Evolutionary conservation across 2,888 invertebrate species (phyloP).

Genomic region (Nemurella pictetii): DNA sequence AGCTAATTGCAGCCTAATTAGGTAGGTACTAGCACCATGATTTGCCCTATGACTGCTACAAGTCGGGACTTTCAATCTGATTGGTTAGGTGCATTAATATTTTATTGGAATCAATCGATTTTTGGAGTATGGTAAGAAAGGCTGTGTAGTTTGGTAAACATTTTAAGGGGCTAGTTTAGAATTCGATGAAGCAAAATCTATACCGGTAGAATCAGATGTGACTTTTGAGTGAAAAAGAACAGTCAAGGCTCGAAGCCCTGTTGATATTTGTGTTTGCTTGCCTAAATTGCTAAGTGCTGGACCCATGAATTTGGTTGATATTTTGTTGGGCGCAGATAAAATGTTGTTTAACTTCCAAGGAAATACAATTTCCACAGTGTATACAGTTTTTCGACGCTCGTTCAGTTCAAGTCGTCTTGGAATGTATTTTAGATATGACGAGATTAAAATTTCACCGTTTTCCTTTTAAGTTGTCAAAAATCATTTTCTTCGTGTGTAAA

Average conservation of each 20-base stretch:
- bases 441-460: not conserved
- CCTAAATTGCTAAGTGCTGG: not conserved
- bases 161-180: not conserved
- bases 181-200: not conserved
- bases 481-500: not conserved
- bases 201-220: not conserved
- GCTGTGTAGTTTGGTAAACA: not conserved
- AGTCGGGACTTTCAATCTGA: not conserved
- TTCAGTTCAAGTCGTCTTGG: no score
- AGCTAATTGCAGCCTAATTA: not conserved
- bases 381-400: not conserved
- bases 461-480: not conserved
- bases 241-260: not conserved
- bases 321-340: not conserved
- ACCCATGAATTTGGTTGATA: not conserved
- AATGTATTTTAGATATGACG: not conserved
- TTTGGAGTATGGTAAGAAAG: not conserved
- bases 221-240: not conserved
- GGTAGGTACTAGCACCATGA: not conserved
- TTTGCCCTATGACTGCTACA: not conserved
- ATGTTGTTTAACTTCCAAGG: not conserved
- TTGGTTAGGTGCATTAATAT: not conserved
- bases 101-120: not conserved
- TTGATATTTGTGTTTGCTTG: not conserved
- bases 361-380: not conserved